Conservation (phyloP, 1,140 invertebrate species). For the Drosophila pseudoobscura region DNA sequence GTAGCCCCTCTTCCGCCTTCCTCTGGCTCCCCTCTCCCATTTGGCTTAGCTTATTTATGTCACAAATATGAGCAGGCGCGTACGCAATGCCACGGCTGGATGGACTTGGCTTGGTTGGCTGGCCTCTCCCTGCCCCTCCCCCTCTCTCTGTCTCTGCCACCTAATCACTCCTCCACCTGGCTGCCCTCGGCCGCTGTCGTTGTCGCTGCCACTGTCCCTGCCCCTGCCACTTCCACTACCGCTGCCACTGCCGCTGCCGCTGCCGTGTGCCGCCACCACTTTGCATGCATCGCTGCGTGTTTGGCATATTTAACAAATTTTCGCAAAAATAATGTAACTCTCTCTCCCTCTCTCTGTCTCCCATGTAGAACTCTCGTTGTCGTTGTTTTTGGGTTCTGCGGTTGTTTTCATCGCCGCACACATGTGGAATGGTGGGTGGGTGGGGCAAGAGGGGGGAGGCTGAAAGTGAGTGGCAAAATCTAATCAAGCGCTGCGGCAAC, state of each 20-base stretch:
- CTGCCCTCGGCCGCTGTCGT: constrained; percentile 9
- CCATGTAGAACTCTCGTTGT: constrained; percentile 13
- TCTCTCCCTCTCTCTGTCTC: neutral
- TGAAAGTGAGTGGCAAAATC: constrained; percentile 61
- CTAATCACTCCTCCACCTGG: constrained; percentile 23
- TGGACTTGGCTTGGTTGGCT: constrained; percentile 48
- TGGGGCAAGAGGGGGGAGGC: constrained; percentile 10
- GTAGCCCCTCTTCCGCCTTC: no score
- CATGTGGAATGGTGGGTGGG: constrained; percentile 5
- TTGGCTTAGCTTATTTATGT: constrained; percentile 75
- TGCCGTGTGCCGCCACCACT: constrained; percentile 45
- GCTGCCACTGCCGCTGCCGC: no score
- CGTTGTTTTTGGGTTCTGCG: constrained; percentile 53
- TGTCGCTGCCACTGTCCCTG: no score
- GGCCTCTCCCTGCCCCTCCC: neutral
- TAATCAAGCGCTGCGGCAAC: constrained; percentile 77
- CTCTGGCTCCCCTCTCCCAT: constrained; percentile 2
- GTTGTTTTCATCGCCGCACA: constrained; percentile 45
- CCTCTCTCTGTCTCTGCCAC: neutral
- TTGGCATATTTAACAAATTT: constrained; percentile 82
- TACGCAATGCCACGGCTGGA: constrained; percentile 78
- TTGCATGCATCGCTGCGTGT: constrained; percentile 81
- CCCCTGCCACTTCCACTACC: no score
- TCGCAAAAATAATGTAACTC: constrained; percentile 78
- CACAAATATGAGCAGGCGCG: constrained; percentile 77